Conservation (phyloP, 2,113 vertebrate genomes). For the Eurypyga helias region DNA sequence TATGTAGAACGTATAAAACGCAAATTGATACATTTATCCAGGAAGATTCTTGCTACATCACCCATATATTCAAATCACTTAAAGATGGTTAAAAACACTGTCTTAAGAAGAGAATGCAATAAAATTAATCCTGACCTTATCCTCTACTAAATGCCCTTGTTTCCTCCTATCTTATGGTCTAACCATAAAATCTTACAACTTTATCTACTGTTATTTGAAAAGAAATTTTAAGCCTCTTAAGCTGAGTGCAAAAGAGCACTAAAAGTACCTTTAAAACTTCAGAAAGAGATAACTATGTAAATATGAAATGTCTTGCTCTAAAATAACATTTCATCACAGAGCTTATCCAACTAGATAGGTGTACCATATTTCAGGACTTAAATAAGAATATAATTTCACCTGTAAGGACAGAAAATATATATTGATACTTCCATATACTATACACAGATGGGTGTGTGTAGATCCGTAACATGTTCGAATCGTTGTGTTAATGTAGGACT, state of each 20-base stretch:
- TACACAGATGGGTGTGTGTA: not conserved
- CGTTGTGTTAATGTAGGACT: not conserved
- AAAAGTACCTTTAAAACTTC: not conserved
- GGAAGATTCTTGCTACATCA: not conserved
- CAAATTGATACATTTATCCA: not conserved
- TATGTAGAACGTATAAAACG: not conserved
- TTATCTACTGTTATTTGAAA: not conserved
- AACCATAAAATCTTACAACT: not conserved
- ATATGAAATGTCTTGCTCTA: not conserved
- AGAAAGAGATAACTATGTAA: not conserved
- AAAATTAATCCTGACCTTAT: not conserved
- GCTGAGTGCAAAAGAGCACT: not conserved
- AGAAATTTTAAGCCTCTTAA: not conserved
- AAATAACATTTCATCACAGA: not conserved
- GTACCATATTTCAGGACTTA: not conserved
- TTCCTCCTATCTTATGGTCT: not conserved
- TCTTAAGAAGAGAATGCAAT: not conserved
- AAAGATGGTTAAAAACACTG: not conserved
- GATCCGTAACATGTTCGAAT: accelerated
- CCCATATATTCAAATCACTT: not conserved
- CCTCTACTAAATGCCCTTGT: not conserved
- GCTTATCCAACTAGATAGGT: not conserved
- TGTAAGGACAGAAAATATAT: not conserved
- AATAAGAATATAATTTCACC: not conserved
- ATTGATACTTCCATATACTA: not conserved